phyloP scores from a whole-genome alignment of 2,888 invertebrate species.

The Alcis repandata region DNA sequence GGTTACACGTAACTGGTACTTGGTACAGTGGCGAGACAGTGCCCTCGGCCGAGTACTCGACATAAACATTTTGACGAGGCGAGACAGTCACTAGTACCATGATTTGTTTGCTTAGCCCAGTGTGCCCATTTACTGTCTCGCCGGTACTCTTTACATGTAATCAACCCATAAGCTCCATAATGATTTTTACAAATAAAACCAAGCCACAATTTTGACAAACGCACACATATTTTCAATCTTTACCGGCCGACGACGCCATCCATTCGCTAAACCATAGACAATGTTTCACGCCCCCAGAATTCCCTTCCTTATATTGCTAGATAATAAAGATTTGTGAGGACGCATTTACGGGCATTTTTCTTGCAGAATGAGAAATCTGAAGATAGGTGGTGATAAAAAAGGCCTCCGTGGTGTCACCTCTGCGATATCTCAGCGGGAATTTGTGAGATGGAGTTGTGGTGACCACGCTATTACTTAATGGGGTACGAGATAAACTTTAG shows the following conservation, averaged over 20 bases:
- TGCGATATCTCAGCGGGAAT: constrained; percentile 52
- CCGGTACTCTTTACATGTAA: no score
- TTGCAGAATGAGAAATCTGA: constrained; percentile 50
- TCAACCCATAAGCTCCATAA: no score
- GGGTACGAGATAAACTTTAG: constrained; percentile 29
- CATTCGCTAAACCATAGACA: constrained; percentile 20
- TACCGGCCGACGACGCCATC: constrained; percentile 3
- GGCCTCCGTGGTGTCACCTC: constrained; percentile 44
- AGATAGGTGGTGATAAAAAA: constrained; percentile 53
- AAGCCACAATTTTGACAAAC: neutral
- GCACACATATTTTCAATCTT: constrained; percentile 17
- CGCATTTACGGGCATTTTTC: constrained; percentile 39
- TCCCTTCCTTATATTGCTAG: constrained; percentile 32
- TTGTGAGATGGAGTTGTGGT: constrained; percentile 40
- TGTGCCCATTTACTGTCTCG: no score
- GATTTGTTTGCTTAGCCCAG: no score
- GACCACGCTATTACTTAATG: constrained; percentile 33
- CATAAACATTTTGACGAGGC: no score
- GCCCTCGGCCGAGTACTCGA: no score
- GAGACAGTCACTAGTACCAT: no score
- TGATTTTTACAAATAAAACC: neutral
- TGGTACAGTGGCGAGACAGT: no score
- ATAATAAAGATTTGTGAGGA: constrained; percentile 41
- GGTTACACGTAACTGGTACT: no score
- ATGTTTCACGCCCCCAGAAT: constrained; percentile 25